A percentile compares a stretch with the other conserved stretches of the same genome.
Evolutionary conservation across 2,888 invertebrate species (phyloP).

Genomic region (Aplocera efformata): DNA sequence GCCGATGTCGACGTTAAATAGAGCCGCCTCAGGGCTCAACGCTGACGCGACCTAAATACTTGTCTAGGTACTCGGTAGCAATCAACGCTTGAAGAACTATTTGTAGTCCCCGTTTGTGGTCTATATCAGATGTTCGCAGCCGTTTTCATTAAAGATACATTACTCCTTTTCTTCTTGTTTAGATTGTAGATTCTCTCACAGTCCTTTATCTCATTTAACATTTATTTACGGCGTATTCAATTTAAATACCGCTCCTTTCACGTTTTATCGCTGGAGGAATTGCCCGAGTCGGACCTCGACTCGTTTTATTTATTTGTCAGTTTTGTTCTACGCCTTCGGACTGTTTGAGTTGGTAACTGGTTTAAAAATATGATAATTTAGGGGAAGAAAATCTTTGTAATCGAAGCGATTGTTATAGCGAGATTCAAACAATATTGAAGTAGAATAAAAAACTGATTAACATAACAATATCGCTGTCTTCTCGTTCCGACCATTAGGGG

Average conservation of each 20-base stretch:
- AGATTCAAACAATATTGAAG: slow-evolving; percentile 31
- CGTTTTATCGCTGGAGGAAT: slow-evolving; percentile 69
- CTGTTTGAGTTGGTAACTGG: slow-evolving; percentile 24
- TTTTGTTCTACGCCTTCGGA: slow-evolving; percentile 54
- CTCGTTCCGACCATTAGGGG: slow-evolving; percentile 32
- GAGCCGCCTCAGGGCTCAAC: background rate
- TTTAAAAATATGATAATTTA: slow-evolving; percentile 23
- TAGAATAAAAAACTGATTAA: slow-evolving; percentile 37
- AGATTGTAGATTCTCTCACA: slow-evolving; percentile 67
- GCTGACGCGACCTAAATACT: slow-evolving; percentile 11
- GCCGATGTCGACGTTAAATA: slow-evolving; percentile 5
- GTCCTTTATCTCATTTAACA: slow-evolving; percentile 76
- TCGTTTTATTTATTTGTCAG: slow-evolving; percentile 68
- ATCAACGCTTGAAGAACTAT: slow-evolving; percentile 6
- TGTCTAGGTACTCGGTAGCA: slow-evolving; percentile 3
- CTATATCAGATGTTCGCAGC: slow-evolving; percentile 20
- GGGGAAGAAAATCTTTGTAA: slow-evolving; percentile 23
- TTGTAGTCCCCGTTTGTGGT: slow-evolving; percentile 7
- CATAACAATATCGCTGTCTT: slow-evolving; percentile 35
- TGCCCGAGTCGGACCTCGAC: slow-evolving; percentile 56
- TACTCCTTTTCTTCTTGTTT: slow-evolving; percentile 71
- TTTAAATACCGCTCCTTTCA: slow-evolving; percentile 71
- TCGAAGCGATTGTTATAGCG: slow-evolving; percentile 29
- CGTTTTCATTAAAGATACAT: slow-evolving; percentile 69
- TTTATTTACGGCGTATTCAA: slow-evolving; percentile 76